These are phyloP conservation scores for Altica lythri DNA, from an alignment of 2,888 invertebrate genomes.

Conservation along the genomic window DNA sequence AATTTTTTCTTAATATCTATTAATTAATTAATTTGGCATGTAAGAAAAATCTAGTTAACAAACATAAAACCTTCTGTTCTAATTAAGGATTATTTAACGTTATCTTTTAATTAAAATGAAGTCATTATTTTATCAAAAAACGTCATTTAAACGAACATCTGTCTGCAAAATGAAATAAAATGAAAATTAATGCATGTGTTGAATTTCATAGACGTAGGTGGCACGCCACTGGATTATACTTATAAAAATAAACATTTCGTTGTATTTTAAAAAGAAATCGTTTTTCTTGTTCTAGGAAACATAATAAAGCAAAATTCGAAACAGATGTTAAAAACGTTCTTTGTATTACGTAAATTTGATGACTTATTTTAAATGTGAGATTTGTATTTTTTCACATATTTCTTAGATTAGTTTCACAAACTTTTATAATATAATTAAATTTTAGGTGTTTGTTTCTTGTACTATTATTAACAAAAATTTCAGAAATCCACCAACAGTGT, in stretches of 20 bases:
- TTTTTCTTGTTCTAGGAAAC: conserved; percentile 13
- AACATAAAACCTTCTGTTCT: not conserved
- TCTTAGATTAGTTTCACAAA: too few relatives aligned
- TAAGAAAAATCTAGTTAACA: too few relatives aligned
- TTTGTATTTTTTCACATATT: too few relatives aligned
- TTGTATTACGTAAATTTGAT: too few relatives aligned
- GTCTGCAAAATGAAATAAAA: not conserved
- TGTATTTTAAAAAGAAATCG: conserved; percentile 18
- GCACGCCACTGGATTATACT: not conserved
- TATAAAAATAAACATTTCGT: conserved; percentile 11
- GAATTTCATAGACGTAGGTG: not conserved
- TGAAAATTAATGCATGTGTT: too few relatives aligned
- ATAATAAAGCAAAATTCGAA: not conserved
- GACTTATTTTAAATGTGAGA: too few relatives aligned
- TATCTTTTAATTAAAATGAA: not conserved
- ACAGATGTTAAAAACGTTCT: conserved; percentile 12
- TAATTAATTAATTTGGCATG: too few relatives aligned
- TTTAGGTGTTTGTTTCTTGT: too few relatives aligned
- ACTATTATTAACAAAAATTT: too few relatives aligned
- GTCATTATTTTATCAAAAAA: not conserved
- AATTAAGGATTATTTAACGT: not conserved
- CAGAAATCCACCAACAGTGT: too few relatives aligned
- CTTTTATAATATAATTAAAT: too few relatives aligned
- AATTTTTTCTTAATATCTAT: too few relatives aligned
- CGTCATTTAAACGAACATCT: conserved; percentile 1